Evolutionary conservation across 2,797 vertebrate genomes (phyloP).

Genomic region (Selene dorsalis): DNA sequence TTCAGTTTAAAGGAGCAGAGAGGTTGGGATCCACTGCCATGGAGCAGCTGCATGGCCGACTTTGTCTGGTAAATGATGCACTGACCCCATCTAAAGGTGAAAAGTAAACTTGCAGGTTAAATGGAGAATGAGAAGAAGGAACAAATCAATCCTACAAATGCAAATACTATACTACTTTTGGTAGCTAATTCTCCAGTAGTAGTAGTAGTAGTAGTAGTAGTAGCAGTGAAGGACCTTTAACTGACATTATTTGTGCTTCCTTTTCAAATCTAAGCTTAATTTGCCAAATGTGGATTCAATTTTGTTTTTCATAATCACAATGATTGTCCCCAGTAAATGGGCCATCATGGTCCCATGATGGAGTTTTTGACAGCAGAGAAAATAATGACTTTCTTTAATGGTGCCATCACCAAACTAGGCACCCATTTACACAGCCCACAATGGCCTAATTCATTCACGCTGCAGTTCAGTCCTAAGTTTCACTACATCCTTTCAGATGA

Average conservation of each 20-base stretch:
- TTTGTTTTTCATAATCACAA: not conserved
- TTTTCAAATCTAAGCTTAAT: not conserved
- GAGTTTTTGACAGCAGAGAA: conserved; percentile 18
- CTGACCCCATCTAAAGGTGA: conserved; percentile 72
- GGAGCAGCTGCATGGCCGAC: no score
- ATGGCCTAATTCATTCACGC: conserved; percentile 63
- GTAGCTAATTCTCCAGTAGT: not conserved
- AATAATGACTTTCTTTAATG: conserved; percentile 47
- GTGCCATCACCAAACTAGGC: conserved; percentile 66
- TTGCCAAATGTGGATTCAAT: not conserved
- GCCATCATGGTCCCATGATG: conserved; percentile 1
- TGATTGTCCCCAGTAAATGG: conserved; percentile 31
- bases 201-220: no score
- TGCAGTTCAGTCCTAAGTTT: conserved; percentile 24
- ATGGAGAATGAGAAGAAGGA: not conserved
- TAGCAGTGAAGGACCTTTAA: not conserved
- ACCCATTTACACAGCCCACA: conserved; percentile 68
- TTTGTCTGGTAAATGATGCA: conserved; percentile 26
- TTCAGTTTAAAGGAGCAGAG: conserved; percentile 6
- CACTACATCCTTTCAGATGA: conserved; percentile 47
- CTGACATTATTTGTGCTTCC: not conserved
- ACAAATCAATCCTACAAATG: not conserved
- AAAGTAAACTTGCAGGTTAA: conserved; percentile 41
- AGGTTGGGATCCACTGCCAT: not conserved
- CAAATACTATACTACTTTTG: not conserved